Evolutionary conservation across 1,140 invertebrate genomes (phyloP).

Genomic region (Lepidostoma basale): DNA sequence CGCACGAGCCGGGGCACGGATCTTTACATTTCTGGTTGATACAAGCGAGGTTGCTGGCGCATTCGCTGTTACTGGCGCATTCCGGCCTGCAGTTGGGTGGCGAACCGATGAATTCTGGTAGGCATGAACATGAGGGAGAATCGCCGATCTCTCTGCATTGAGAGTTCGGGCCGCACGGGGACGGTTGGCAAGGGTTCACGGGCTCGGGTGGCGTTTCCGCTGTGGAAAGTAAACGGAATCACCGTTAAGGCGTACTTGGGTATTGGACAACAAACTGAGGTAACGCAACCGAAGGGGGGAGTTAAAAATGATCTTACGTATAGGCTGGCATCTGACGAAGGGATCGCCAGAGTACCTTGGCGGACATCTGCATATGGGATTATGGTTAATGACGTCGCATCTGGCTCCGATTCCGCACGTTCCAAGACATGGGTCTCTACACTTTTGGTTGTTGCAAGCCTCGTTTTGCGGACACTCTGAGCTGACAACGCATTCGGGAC

Average conservation of each 20-base stretch:
- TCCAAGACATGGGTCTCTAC: constrained; percentile 77
- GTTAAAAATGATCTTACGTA: too few relatives aligned
- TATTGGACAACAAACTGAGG: too few relatives aligned
- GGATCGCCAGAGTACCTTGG: too few relatives aligned
- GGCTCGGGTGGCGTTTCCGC: constrained; percentile 60
- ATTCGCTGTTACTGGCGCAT: constrained; percentile 77
- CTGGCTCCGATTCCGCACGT: constrained; percentile 81
- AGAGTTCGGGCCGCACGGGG: too few relatives aligned
- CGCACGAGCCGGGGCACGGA: constrained; percentile 75
- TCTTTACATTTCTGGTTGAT: constrained; percentile 73
- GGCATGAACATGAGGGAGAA: constrained; percentile 72
- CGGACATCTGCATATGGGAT: too few relatives aligned
- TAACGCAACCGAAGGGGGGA: too few relatives aligned
- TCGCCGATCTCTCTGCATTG: too few relatives aligned
- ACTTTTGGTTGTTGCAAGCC: constrained; percentile 77
- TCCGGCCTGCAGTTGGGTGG: constrained; percentile 80
- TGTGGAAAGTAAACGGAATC: too few relatives aligned
- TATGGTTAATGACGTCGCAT: constrained; percentile 84
- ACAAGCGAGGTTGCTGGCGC: constrained; percentile 70
- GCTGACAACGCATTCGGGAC: constrained; percentile 86
- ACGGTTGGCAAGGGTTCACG: constrained; percentile 70
- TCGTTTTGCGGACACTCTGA: constrained; percentile 78
- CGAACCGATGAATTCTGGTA: constrained; percentile 70
- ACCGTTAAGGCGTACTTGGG: too few relatives aligned
- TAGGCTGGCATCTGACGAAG: constrained; percentile 61